These are phyloP conservation scores for Tichodroma muraria DNA, from an alignment of 2,113 vertebrate species.

Conservation along the genomic window DNA sequence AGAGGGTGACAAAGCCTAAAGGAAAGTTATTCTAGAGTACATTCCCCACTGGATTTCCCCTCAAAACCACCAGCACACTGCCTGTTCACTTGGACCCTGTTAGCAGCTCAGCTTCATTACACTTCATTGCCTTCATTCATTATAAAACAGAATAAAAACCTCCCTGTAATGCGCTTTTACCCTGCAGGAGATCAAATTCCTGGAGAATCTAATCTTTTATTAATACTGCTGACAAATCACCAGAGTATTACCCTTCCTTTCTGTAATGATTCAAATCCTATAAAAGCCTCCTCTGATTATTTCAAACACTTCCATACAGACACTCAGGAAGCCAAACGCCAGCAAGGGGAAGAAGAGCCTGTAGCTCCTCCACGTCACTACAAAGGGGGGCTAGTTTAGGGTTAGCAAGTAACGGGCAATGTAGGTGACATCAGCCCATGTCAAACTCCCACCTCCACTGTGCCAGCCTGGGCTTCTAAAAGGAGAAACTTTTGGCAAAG, in stretches of 20 bases:
- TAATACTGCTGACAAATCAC: slow-evolving; percentile 65
- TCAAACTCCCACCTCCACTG: not conserved
- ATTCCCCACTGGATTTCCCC: not conserved
- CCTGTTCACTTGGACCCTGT: not conserved
- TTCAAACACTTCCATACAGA: not conserved
- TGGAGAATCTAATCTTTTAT: slow-evolving; percentile 68
- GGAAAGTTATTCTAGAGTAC: not conserved
- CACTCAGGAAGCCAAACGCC: not conserved
- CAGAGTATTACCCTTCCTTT: slow-evolving; percentile 47
- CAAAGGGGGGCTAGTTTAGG: not conserved
- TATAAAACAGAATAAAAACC: slow-evolving; percentile 49
- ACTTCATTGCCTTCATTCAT: slow-evolving; percentile 45
- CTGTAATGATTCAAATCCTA: slow-evolving; percentile 31
- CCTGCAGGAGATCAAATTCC: slow-evolving; percentile 56
- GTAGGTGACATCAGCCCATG: not conserved
- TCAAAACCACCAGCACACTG: not conserved
- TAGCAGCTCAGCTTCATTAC: slow-evolving; percentile 26
- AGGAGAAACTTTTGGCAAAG: not conserved
- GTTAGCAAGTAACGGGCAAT: not conserved
- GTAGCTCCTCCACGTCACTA: not conserved
- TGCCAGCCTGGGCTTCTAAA: not conserved
- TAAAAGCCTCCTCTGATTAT: slow-evolving; percentile 27
- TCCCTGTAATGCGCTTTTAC: slow-evolving; percentile 27
- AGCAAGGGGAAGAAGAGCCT: not conserved
- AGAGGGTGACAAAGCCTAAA: not conserved